Evolutionary conservation across 2,888 invertebrate genomes (phyloP), one percentile per base, ranked within the genome.

Genomic region (Tenthredo amoena): DNA sequence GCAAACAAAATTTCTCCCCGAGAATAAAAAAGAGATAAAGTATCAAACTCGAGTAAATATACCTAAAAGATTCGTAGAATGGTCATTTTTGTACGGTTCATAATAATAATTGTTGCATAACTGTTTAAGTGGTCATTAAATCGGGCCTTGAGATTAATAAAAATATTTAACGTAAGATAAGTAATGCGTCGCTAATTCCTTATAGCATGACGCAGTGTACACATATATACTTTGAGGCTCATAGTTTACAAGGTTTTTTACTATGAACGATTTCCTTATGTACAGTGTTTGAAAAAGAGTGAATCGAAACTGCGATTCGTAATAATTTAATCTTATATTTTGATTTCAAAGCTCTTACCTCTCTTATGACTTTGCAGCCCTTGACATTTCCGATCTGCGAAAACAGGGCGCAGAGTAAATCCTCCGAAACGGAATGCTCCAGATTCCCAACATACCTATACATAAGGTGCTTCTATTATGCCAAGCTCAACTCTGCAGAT

Each of bases 311-410:
- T n/a, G 6, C 18, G 6, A n/a, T n/a, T n/a, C 1, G 6, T 50
- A 50, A 50, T 50, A 50, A 18, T 50, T 50, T 18, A 3, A 5
- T 18, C 12, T 10, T 31, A 15, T 62, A 62, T 26, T n/a, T 62
- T 21, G 26, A 26, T 31, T 77, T 18, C 5, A 68, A 68, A 68
- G 18, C 26, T 79, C 89, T 90, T 90, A 91, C 90, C 95, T 96
- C 96, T 89, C 95, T 95, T 88, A 96, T 96, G 88, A 96, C 95
- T 93, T 96, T 96, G 92, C 96, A 96, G 89, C 95, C 95, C 90
- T 94, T 95, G 87, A 96, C 95, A 71, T 94, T 93, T 87, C 96
- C 96, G 87, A 96, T 95, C 90, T 95, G 95, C 87, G 95, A 95
- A 93, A 96, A 96, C 74, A 96, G 91, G 55, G 95, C 94, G 88